Percentiles rank a stretch among this genome's conserved stretches.
Evolutionary conservation across 2,113 vertebrate species (phyloP).

Genomic region (Hoplias malabaricus): DNA sequence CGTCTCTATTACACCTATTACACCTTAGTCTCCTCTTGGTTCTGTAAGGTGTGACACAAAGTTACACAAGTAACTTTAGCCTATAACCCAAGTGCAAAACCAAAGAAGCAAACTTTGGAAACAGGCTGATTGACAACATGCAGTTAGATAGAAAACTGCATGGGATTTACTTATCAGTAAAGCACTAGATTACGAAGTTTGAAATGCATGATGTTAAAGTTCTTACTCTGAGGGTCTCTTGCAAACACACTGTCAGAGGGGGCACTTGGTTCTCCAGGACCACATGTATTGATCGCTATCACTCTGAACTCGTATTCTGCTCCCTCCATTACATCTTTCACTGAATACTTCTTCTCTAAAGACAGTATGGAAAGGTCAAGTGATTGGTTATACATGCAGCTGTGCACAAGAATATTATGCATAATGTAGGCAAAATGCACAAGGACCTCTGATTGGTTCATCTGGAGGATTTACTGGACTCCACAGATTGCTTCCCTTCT

Average conservation of each 20-base stretch:
- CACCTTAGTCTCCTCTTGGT: no score
- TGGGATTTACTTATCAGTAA: no score
- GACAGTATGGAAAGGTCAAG: neutral
- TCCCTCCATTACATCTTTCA: conserved; percentile 77
- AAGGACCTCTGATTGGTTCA: conserved; percentile 73
- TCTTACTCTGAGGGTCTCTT: conserved; percentile 80
- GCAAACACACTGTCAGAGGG: conserved; percentile 76
- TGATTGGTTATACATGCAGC: neutral
- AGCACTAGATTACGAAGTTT: no score
- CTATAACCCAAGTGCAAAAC: no score
- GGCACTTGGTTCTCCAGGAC: conserved; percentile 78
- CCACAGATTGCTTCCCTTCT: conserved; percentile 83
- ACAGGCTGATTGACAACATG: no score
- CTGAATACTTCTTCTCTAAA: conserved; percentile 77
- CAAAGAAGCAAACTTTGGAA: no score
- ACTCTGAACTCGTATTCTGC: conserved; percentile 86
- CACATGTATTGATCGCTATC: conserved; percentile 81
- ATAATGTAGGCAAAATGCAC: neutral
- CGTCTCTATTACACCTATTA: no score
- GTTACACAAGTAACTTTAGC: no score
- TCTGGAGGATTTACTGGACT: conserved; percentile 72
- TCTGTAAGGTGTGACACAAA: no score
- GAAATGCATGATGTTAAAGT: neutral
- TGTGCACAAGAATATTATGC: neutral
- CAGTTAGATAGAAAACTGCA: no score